These are phyloP conservation scores for Bombus difficillimus DNA, from an alignment of 1,140 invertebrate species.

Conservation along the genomic window DNA sequence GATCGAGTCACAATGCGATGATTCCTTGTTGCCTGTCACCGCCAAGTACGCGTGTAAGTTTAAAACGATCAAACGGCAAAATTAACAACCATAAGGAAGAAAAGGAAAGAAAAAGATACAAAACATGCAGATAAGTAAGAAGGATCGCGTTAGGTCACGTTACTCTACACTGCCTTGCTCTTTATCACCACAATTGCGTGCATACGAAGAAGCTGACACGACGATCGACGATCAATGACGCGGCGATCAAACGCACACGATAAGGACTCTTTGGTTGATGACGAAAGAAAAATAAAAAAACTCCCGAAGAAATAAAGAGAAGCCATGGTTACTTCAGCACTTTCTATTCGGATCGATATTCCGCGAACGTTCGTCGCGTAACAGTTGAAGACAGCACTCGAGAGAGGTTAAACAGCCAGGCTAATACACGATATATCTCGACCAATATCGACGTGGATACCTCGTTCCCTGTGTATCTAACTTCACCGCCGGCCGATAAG, in stretches of 20 bases:
- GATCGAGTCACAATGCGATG: not conserved
- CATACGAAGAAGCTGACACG: not conserved
- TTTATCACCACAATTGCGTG: no score
- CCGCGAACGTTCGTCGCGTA: constrained; percentile 24
- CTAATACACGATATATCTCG: constrained; percentile 58
- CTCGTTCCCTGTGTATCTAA: constrained; percentile 66
- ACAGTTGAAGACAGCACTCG: constrained; percentile 42
- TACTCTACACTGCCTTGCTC: no score
- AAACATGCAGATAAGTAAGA: no score
- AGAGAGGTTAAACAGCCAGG: constrained; percentile 51
- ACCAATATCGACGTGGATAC: constrained; percentile 59
- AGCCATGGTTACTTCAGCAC: not conserved
- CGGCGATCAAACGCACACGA: not conserved
- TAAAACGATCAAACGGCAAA: not conserved
- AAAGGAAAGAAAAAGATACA: not conserved
- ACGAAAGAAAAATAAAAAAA: not conserved
- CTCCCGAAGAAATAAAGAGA: not conserved
- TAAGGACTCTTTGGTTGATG: not conserved
- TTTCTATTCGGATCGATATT: constrained; percentile 16
- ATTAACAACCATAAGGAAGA: not conserved
- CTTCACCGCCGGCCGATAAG: constrained; percentile 65
- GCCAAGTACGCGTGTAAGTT: not conserved
- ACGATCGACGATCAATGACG: not conserved
- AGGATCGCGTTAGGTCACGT: no score
- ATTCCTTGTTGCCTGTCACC: not conserved